Conservation (phyloP, 2,797 vertebrate species). For the Eulemur rubriventer region DNA sequence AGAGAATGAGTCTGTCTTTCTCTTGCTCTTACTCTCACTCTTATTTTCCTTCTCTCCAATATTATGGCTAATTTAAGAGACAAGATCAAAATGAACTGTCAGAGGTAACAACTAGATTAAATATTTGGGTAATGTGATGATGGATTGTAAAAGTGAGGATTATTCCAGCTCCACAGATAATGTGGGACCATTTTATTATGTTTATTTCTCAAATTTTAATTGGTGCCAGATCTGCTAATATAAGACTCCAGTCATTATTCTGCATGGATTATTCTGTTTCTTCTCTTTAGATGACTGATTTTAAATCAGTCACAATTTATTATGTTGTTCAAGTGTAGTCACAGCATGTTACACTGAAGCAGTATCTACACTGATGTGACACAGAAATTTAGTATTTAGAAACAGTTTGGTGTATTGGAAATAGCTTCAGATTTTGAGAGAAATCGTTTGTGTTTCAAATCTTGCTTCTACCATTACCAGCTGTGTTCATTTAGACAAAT, state of each 20-base stretch:
- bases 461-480: not conserved
- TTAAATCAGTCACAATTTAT: not conserved
- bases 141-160: not conserved
- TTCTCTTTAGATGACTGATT: not conserved
- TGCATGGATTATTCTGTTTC: not conserved
- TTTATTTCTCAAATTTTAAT: constrained; percentile 35
- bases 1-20: not conserved
- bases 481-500: not conserved
- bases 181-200: not conserved
- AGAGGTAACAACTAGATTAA: constrained; percentile 5
- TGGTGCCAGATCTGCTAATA: not conserved
- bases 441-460: not conserved
- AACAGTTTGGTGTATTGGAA: not conserved
- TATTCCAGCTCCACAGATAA: not conserved
- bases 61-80: not conserved
- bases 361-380: not conserved
- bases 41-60: not conserved
- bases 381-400: not conserved
- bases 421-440: not conserved
- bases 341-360: not conserved
- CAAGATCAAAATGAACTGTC: constrained; percentile 12
- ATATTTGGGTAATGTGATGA: not conserved
- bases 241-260: not conserved
- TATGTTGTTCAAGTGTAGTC: not conserved
- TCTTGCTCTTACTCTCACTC: not conserved